A percentile compares a stretch with the other conserved stretches of the same genome.
Conservation (phyloP, 2,797 vertebrate genomes). For the Sebastes kiyomatsui region DNA sequence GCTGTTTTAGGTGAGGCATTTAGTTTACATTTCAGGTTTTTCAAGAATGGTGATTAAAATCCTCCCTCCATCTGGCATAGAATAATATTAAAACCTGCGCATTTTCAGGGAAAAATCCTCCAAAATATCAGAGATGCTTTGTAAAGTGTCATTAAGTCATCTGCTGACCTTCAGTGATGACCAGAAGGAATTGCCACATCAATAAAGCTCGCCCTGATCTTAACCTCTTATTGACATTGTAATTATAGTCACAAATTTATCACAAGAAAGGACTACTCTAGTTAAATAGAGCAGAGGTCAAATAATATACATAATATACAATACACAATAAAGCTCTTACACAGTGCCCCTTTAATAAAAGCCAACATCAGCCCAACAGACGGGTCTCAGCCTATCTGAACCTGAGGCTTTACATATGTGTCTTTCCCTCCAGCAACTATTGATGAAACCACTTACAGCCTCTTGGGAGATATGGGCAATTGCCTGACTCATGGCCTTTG, state of each 20-base stretch:
- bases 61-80: not conserved
- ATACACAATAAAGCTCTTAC: not conserved
- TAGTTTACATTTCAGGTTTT: not conserved
- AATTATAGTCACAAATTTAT: not conserved
- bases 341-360: slow-evolving; percentile 22
- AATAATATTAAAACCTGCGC: not conserved
- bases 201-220: not conserved
- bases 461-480: slow-evolving; percentile 37
- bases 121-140: not conserved
- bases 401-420: not conserved
- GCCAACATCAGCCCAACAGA: not conserved
- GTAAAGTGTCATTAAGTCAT: not conserved
- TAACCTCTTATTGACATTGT: not conserved
- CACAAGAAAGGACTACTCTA: not conserved
- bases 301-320: no score
- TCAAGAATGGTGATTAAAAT: not conserved
- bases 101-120: not conserved
- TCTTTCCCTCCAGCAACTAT: not conserved
- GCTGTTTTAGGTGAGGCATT: not conserved
- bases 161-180: not conserved
- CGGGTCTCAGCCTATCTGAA: not conserved
- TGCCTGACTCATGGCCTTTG: slow-evolving; percentile 50
- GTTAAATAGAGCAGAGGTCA: not conserved
- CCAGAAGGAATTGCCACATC: not conserved
- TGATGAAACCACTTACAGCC: slow-evolving; percentile 14